A percentile compares a stretch with the other conserved stretches of the same genome.
Conservation (phyloP, 2,113 vertebrate species). For the Agapornis roseicollis region DNA sequence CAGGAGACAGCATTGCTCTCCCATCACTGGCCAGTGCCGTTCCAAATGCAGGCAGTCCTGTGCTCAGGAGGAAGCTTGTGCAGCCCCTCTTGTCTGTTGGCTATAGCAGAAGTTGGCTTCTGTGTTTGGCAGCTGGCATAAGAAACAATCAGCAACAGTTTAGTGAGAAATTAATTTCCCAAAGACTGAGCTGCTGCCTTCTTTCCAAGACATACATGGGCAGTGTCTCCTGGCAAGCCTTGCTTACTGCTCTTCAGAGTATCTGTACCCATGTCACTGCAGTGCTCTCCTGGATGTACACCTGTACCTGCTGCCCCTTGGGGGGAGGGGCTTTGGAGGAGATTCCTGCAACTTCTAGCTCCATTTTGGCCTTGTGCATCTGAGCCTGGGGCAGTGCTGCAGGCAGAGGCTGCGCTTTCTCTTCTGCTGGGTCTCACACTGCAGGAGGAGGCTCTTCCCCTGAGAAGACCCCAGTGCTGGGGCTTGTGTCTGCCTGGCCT, state of each 20-base stretch:
- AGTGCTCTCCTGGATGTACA: not conserved
- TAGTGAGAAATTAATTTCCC: not conserved
- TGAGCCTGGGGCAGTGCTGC: rapidly evolving
- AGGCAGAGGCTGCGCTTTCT: not conserved
- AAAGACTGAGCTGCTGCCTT: not conserved
- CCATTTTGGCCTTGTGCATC: not conserved
- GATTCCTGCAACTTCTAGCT: not conserved
- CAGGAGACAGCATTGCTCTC: not conserved
- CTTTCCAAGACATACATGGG: not conserved
- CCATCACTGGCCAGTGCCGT: rapidly evolving
- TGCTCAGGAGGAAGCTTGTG: not conserved
- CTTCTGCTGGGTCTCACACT: not conserved
- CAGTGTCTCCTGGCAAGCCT: constrained; percentile 3
- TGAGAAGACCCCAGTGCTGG: not conserved
- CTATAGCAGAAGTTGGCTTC: not conserved
- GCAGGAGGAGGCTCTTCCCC: not conserved
- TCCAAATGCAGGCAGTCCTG: not conserved
- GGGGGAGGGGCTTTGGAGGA: not conserved
- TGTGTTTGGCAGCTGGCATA: not conserved
- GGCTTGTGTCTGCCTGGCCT: not conserved
- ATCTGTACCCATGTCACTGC: not conserved
- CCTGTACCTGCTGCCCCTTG: not conserved
- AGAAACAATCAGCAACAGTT: not conserved
- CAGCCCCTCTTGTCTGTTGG: not conserved
- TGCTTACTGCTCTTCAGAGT: not conserved